These are phyloP conservation scores for Stratiolaelaps scimitus DNA, from an alignment of 1,140 invertebrate species.

Conservation along the genomic window DNA sequence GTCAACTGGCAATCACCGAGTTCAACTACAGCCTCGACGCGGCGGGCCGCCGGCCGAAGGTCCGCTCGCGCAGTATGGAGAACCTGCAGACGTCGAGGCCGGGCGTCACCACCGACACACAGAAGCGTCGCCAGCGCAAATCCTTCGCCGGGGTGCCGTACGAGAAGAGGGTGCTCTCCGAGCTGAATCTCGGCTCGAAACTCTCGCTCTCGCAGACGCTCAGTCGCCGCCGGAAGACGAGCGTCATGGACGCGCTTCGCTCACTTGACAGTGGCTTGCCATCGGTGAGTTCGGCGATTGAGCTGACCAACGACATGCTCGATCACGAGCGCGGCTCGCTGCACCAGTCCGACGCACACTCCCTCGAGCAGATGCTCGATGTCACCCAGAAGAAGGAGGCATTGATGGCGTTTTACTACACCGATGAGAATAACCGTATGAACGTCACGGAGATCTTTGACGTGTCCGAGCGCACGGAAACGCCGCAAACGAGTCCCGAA, in stretches of 20 bases:
- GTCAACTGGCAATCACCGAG: conserved; percentile 55
- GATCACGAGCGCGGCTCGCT: conserved; percentile 33
- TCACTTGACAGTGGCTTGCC: conserved; percentile 32
- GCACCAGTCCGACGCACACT: conserved; percentile 45
- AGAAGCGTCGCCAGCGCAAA: conserved; percentile 29
- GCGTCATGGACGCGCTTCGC: conserved; percentile 30
- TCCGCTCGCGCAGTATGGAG: background rate
- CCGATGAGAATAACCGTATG: conserved; percentile 61
- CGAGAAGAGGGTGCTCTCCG: conserved; percentile 3
- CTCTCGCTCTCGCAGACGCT: conserved; percentile 29
- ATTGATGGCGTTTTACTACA: conserved; percentile 72
- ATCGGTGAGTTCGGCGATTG: conserved; percentile 35
- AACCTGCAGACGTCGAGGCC: background rate
- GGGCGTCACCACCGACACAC: background rate
- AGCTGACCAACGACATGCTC: conserved; percentile 36
- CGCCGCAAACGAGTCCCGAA: conserved; percentile 12
- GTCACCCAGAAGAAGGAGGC: conserved; percentile 70
- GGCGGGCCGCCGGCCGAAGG: background rate
- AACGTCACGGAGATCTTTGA: conserved; percentile 77
- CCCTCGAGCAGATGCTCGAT: conserved; percentile 70
- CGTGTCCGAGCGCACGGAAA: conserved; percentile 49
- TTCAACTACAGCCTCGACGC: conserved; percentile 46
- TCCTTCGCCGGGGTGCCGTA: conserved; percentile 18
- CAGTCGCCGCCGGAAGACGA: conserved; percentile 27
- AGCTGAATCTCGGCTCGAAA: conserved; percentile 28